Evolutionary conservation across 1,140 invertebrate species (phyloP).

Genomic region (Vanessa tameamea): DNA sequence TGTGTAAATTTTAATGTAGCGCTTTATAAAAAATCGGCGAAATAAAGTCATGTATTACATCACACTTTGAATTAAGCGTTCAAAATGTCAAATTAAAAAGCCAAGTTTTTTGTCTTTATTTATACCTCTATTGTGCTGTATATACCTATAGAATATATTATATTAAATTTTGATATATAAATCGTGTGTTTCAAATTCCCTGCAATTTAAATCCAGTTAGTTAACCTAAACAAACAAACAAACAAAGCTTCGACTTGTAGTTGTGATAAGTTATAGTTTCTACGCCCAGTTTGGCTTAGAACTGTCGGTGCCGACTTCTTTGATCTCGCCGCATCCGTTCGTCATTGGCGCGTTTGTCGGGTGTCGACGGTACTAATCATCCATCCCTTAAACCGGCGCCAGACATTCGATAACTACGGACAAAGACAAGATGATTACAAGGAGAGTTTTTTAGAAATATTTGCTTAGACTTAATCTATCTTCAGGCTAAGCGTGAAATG

Average conservation of each 20-base stretch:
- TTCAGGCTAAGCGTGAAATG: too few species aligned
- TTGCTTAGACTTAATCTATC: too few species aligned
- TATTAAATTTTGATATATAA: too few species aligned
- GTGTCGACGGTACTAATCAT: conserved; percentile 23
- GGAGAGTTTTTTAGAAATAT: too few species aligned
- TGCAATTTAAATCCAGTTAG: background rate
- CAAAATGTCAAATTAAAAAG: too few species aligned
- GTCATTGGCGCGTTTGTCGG: conserved; percentile 42
- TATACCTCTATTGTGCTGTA: too few species aligned
- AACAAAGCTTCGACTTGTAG: background rate
- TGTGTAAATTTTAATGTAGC: too few species aligned
- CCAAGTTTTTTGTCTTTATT: too few species aligned
- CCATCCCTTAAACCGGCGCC: conserved; percentile 10
- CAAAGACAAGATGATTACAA: background rate
- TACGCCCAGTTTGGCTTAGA: background rate
- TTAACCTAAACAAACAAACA: background rate
- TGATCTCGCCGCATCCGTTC: conserved; percentile 58
- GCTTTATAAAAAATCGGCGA: too few species aligned
- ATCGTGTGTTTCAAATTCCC: background rate
- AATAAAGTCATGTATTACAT: too few species aligned
- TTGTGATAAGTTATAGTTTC: conserved; percentile 5
- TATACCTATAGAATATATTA: too few species aligned
- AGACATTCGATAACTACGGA: background rate
- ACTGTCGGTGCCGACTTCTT: conserved; percentile 43
- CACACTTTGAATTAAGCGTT: too few species aligned